Percentiles rank a stretch among this genome's conserved stretches.
Conservation (phyloP, 2,113 vertebrate genomes). For the Ibidorhyncha struthersii region DNA sequence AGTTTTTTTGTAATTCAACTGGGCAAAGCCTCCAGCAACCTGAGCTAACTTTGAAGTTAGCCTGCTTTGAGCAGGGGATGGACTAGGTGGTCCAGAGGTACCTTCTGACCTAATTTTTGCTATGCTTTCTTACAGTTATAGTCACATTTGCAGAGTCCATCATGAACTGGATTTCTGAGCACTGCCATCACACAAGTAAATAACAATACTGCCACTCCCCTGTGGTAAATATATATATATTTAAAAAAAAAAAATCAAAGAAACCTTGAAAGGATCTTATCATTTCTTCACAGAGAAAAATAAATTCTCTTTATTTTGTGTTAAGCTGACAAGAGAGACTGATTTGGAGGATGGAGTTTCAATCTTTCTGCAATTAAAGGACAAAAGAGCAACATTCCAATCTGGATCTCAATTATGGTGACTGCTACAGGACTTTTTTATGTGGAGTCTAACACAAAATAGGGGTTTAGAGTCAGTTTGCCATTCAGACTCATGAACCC, state of each 20-base stretch:
- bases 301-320: background rate
- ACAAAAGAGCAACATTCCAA: background rate
- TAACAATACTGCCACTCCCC: background rate
- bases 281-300: background rate
- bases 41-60: background rate
- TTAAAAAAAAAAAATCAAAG: background rate
- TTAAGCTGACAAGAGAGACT: background rate
- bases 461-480: background rate
- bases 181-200: background rate
- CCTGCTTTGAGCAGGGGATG: background rate
- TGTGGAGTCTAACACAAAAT: background rate
- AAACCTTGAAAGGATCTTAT: background rate
- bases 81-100: background rate
- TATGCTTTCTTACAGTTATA: background rate
- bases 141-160: background rate
- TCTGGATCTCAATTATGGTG: background rate
- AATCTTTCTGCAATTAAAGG: background rate
- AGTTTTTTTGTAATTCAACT: background rate
- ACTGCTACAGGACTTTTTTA: background rate
- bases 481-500: background rate
- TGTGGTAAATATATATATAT: background rate
- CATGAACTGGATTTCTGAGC: background rate
- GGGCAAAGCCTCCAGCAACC: background rate
- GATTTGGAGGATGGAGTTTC: background rate
- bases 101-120: background rate